Percentiles rank a stretch among this genome's conserved stretches.
Evolutionary conservation across 64 coral and sea anemone genomes (phyloP).

Genomic region (Montipora efflorescens): DNA sequence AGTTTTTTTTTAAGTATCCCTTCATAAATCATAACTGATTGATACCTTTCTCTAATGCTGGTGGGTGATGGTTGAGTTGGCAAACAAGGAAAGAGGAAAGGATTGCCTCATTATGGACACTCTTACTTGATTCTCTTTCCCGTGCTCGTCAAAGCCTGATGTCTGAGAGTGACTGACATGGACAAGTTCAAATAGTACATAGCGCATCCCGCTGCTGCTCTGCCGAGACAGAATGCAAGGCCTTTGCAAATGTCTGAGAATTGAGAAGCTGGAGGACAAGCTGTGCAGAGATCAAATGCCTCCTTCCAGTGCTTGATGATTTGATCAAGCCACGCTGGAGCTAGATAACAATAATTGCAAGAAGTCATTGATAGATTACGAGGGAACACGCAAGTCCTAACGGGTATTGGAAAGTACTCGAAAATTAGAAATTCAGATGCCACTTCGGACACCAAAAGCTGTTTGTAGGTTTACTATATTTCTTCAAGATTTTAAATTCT

Average conservation of each 20-base stretch:
- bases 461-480: too few species aligned
- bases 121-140: conserved; percentile 87
- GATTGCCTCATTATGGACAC: not conserved
- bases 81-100: too few species aligned
- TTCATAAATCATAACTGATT: too few species aligned
- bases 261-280: conserved; percentile 59
- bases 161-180: conserved; percentile 74
- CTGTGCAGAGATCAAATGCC: conserved; percentile 75
- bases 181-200: conserved; percentile 75
- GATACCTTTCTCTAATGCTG: too few species aligned
- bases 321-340: conserved; percentile 35
- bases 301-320: conserved; percentile 63
- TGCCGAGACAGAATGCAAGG: conserved; percentile 75
- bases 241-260: conserved; percentile 71
- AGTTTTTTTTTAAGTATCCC: too few species aligned
- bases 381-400: not conserved
- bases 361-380: not conserved
- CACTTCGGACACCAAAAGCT: too few species aligned
- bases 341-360: not conserved
- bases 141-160: conserved; percentile 79
- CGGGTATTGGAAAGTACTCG: too few species aligned
- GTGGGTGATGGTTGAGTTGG: too few species aligned
- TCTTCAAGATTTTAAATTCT: too few species aligned
- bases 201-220: conserved; percentile 32
- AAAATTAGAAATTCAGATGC: too few species aligned